Evolutionary conservation across 2,888 invertebrate genomes (phyloP).

Genomic region (Apotomis capreana): DNA sequence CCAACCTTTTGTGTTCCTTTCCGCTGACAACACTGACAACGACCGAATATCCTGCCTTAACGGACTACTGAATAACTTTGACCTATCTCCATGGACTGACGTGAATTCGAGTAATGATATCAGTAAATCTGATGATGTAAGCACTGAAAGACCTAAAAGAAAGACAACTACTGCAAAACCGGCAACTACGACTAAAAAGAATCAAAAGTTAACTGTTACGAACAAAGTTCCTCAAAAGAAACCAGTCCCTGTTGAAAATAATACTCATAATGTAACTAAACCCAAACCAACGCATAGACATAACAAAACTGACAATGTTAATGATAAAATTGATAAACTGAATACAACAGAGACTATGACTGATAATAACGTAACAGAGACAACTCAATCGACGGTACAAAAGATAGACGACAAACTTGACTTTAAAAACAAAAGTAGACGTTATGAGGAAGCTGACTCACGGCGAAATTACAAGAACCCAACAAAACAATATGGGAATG

Average conservation of each 20-base stretch:
- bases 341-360: conserved; percentile 51
- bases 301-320: conserved; percentile 53
- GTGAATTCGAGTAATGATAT: conserved; percentile 70
- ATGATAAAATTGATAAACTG: conserved; percentile 48
- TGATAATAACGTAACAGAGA: conserved; percentile 50
- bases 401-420: conserved; percentile 85
- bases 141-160: conserved; percentile 43
- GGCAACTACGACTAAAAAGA: conserved; percentile 56
- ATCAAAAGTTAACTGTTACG: conserved; percentile 46
- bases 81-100: conserved; percentile 86
- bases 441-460: conserved; percentile 64
- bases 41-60: conserved; percentile 83
- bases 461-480: conserved; percentile 57
- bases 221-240: conserved; percentile 54
- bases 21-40: conserved; percentile 84
- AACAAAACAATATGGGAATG: conserved; percentile 55
- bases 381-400: conserved; percentile 52
- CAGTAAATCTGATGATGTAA: conserved; percentile 62
- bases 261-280: conserved; percentile 50
- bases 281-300: conserved; percentile 52
- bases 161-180: conserved; percentile 51
- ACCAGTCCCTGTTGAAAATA: conserved; percentile 48
- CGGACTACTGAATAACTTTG: conserved; percentile 81
- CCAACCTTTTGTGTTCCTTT: conserved; percentile 88
- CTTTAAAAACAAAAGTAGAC: conserved; percentile 77